Evolutionary conservation across 2,113 vertebrate species (phyloP), one percentile per base, ranked within the genome.

Genomic region (Sapajus apella): DNA sequence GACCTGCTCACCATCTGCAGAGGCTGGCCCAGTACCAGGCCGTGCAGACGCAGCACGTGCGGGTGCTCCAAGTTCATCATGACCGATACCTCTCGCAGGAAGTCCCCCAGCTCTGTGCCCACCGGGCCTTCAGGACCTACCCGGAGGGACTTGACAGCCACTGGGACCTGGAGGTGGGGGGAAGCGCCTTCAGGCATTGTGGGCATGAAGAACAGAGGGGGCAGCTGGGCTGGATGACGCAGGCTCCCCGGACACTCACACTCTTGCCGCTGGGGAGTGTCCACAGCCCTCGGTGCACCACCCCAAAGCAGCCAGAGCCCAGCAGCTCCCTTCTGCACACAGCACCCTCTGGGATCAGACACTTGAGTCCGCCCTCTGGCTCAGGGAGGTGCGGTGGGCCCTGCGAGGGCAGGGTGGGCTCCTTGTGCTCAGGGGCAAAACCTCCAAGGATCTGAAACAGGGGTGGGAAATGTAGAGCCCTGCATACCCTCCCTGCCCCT

Each of bases 21-120:
- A 8, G 99, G 99, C 96, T 99, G 99, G 8, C 98, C 99, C 91
- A 99, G 98, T 1, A 99, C 99, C 4, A 99, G 99, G 1, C 99
- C 99, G 1, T 99, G 99, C 17, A 99, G 99, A 2, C 98, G 98
- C 32, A 99, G 99, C 97, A 99, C 99, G 64, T 99, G 99, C 27
- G 99, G 98, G 96, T 99, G 99, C 70, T 99, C 98, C 95, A 99
- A 77, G 13, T 98, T 99, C 98, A 99, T 99, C 99, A 99, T 99
- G 94, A 97, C 95, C 2, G 99, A 99, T 72, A 99, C 99, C 93
- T 99, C 99, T 66, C 99, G 98, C 10, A 99, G 98, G 94, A 99
- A 99, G 96, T 99, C 99, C 0, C 98, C 98, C 91, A 99, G 98
- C 1, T 98, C 98, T 5, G 96, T 95, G 77, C 97, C 97, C 80